Percentiles rank a stretch among this genome's conserved stretches.
Evolutionary conservation across 2,113 vertebrate species (phyloP).

Genomic region (Limnothrissa miodon): DNA sequence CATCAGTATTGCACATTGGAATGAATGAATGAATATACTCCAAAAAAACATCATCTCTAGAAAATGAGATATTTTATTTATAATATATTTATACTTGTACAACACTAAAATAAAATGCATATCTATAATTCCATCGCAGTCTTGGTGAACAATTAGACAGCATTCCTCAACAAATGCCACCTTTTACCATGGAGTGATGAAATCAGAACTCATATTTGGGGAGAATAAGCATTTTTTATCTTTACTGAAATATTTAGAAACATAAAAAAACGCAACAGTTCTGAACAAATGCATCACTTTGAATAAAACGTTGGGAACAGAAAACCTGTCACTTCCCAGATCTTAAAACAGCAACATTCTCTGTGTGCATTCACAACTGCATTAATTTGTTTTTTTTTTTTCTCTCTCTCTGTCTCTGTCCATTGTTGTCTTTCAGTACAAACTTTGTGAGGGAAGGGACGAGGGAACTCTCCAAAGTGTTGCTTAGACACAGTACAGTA

Average conservation of each 20-base stretch:
- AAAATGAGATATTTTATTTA: constrained; percentile 85
- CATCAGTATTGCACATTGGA: not conserved
- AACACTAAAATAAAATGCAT: constrained; percentile 99
- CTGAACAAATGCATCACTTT: constrained; percentile 79
- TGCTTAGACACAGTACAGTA: constrained; percentile 76
- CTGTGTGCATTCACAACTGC: constrained; percentile 57
- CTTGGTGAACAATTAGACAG: constrained; percentile 76
- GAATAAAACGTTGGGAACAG: constrained; percentile 66
- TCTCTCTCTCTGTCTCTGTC: constrained; percentile 40
- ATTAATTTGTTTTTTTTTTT: constrained; percentile 27
- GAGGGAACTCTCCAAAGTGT: constrained; percentile 65
- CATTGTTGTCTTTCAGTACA: constrained; percentile 56
- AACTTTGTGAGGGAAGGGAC: constrained; percentile 61
- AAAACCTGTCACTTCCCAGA: constrained; percentile 58
- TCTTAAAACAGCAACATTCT: constrained; percentile 67
- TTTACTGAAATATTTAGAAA: constrained; percentile 75
- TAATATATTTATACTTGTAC: constrained; percentile 93
- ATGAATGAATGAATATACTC: constrained; percentile 47
- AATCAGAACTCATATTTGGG: constrained; percentile 69
- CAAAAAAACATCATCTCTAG: constrained; percentile 56
- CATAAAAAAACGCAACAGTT: constrained; percentile 76
- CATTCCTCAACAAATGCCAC: constrained; percentile 86
- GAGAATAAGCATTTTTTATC: constrained; percentile 63
- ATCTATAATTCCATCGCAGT: constrained; percentile 89
- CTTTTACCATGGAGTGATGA: constrained; percentile 78